A percentile compares a stretch with the other conserved stretches of the same genome.
Conservation (phyloP, 2,888 invertebrate species). For the Embidobia sp. region DNA sequence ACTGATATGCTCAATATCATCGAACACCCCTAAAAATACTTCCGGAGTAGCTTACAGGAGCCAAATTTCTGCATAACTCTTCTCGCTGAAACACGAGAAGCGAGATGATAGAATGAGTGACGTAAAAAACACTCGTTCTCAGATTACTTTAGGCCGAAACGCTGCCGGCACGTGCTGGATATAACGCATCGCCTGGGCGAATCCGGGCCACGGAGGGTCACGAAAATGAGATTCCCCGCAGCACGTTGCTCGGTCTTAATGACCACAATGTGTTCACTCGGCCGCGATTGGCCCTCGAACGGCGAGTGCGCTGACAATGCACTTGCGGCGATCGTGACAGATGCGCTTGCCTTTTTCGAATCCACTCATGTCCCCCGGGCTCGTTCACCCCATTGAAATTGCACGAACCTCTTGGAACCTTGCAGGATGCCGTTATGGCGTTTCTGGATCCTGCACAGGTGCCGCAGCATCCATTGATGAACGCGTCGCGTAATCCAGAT, state of each 20-base stretch:
- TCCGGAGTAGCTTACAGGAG: conserved; percentile 51
- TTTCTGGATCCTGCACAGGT: conserved; percentile 53
- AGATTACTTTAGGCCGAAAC: conserved; percentile 69
- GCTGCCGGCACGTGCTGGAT: conserved; percentile 55
- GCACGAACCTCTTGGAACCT: conserved; percentile 25
- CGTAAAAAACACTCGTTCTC: conserved; percentile 70
- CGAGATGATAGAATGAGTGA: conserved; percentile 67
- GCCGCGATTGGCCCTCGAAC: conserved; percentile 2
- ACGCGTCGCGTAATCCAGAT: conserved; percentile 53
- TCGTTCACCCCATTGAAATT: conserved; percentile 38
- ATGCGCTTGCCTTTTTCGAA: conserved; percentile 75
- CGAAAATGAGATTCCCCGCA: conserved; percentile 35
- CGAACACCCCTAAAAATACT: conserved; percentile 22
- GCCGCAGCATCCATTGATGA: conserved; percentile 55
- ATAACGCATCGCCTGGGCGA: conserved; percentile 41
- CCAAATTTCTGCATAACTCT: conserved; percentile 48
- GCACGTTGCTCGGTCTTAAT: conserved; percentile 46
- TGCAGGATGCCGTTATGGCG: conserved; percentile 46
- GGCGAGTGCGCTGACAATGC: conserved; percentile 72
- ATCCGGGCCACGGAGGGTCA: conserved; percentile 53
- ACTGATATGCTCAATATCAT: conserved; percentile 10
- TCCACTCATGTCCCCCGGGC: conserved; percentile 27
- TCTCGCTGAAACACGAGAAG: conserved; percentile 65
- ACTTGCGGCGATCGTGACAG: conserved; percentile 76
- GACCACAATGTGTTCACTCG: conserved; percentile 50